A percentile compares a stretch with the other conserved stretches of the same genome.
Evolutionary conservation across 1,140 invertebrate species (phyloP).

Genomic region (Goniozus legneri): DNA sequence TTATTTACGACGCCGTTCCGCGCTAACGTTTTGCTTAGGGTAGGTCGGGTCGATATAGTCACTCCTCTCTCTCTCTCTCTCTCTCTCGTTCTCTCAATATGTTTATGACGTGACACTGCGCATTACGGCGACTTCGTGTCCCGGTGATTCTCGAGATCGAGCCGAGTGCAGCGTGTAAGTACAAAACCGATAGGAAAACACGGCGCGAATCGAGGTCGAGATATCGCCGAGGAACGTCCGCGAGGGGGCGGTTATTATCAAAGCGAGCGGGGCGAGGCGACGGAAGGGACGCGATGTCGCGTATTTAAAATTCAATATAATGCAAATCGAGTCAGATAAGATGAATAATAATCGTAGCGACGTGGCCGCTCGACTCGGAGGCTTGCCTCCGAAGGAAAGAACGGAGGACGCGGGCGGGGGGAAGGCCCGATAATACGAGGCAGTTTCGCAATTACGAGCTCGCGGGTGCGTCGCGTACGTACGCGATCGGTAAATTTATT

Average conservation of each 20-base stretch:
- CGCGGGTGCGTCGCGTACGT: not conserved
- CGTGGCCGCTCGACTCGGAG: slow-evolving; percentile 6
- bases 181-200: too few species aligned
- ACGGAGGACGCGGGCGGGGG: slow-evolving; percentile 17
- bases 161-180: slow-evolving; percentile 4
- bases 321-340: slow-evolving; percentile 46
- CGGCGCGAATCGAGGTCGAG: too few species aligned
- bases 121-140: too few species aligned
- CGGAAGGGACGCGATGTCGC: slow-evolving; percentile 9
- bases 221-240: slow-evolving; percentile 14
- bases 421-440: slow-evolving; percentile 12
- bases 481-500: not conserved
- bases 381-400: slow-evolving; percentile 7
- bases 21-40: slow-evolving; percentile 45
- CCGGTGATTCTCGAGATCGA: too few species aligned
- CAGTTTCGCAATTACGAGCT: slow-evolving; percentile 14
- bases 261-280: slow-evolving; percentile 12
- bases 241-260: slow-evolving; percentile 17
- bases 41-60: slow-evolving; percentile 36
- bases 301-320: slow-evolving; percentile 48
- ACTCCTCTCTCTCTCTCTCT: too few species aligned
- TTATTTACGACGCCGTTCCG: slow-evolving; percentile 51
- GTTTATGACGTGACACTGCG: slow-evolving; percentile 40
- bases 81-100: slow-evolving; percentile 41
- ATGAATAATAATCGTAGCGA: slow-evolving; percentile 42